Evolutionary conservation across 2,888 invertebrate genomes (phyloP).

Genomic region (Timandra comae): DNA sequence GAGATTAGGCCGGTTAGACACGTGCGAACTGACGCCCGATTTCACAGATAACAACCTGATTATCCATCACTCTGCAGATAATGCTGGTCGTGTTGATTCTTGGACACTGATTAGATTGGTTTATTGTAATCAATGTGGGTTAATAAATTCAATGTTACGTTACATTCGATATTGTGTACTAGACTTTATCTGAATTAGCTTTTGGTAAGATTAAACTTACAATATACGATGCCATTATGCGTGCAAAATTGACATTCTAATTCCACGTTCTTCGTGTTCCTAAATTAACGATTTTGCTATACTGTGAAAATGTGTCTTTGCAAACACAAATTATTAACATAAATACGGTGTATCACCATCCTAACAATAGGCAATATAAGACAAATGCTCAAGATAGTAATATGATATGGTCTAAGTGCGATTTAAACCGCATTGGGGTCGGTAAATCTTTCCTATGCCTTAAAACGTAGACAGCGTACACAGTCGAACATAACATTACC

Average conservation of each 20-base stretch:
- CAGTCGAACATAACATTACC: slow-evolving; percentile 4
- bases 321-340: no score
- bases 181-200: no score
- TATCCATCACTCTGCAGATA: not conserved
- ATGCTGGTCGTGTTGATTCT: not conserved
- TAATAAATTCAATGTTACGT: no score
- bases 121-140: no score
- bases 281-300: no score
- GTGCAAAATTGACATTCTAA: no score
- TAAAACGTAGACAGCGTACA: slow-evolving; percentile 18
- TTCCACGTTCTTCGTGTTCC: no score
- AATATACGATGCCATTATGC: no score
- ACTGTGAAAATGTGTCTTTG: no score
- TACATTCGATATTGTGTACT: no score
- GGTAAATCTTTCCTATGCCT: slow-evolving; percentile 37
- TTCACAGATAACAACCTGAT: not conserved
- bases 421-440: slow-evolving; percentile 44
- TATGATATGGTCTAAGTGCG: slow-evolving; percentile 48
- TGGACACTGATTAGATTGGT: not conserved
- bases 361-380: slow-evolving; percentile 42
- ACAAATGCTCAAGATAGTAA: slow-evolving; percentile 53
- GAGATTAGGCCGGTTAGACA: slow-evolving; percentile 16
- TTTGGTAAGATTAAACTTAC: no score
- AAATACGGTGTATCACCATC: slow-evolving; percentile 23
- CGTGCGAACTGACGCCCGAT: slow-evolving; percentile 10